Evolutionary conservation across 2,797 vertebrate species (phyloP).

Genomic region (Prunella strophiata): DNA sequence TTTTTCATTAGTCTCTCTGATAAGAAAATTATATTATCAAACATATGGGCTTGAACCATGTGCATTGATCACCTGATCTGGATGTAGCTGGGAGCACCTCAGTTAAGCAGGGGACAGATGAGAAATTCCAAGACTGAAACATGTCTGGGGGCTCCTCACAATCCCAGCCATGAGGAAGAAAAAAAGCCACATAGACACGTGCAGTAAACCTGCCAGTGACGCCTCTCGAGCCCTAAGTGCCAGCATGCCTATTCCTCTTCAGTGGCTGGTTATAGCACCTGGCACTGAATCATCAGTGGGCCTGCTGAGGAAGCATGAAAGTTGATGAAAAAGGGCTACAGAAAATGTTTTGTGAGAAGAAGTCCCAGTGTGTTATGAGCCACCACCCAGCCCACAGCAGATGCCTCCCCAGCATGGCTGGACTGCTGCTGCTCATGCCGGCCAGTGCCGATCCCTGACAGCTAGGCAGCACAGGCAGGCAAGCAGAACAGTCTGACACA

Average conservation of each 20-base stretch:
- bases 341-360: not conserved
- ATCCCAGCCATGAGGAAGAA: not conserved
- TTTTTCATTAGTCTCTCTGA: not conserved
- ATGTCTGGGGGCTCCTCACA: not conserved
- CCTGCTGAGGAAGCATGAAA: not conserved
- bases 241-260: not conserved
- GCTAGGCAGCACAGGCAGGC: not conserved
- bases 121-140: not conserved
- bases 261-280: fast-evolving
- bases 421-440: fast-evolving
- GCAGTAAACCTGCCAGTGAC: not conserved
- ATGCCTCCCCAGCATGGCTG: not conserved
- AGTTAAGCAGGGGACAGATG: not conserved
- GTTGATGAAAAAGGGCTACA: not conserved
- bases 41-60: not conserved
- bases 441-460: fast-evolving
- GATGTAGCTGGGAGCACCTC: fast-evolving
- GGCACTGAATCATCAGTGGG: not conserved
- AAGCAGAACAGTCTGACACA: not conserved
- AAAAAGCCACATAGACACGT: fast-evolving
- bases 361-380: not conserved
- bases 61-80: not conserved
- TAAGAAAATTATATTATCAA: not conserved
- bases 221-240: not conserved
- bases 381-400: not conserved